A percentile compares a stretch with the other conserved stretches of the same genome.
These are phyloP conservation scores for Plectropomus leopardus DNA, from an alignment of 2,113 vertebrate genomes.

Conservation along the genomic window DNA sequence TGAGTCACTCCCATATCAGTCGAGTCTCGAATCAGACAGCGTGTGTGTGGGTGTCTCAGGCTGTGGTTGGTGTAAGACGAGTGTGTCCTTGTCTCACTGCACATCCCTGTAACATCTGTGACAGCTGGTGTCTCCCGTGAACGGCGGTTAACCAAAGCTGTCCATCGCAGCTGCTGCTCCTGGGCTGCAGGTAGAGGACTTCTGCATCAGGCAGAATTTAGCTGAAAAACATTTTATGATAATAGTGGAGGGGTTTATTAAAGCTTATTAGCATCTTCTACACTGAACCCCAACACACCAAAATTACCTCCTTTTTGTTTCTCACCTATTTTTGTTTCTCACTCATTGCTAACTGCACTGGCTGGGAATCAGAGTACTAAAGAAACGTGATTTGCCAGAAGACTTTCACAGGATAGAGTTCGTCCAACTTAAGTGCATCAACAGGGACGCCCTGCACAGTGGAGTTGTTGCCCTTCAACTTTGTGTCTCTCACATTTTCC, in stretches of 20 bases:
- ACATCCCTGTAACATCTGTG: too few relatives aligned
- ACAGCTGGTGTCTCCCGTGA: too few relatives aligned
- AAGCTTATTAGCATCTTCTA: not conserved
- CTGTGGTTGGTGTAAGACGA: too few relatives aligned
- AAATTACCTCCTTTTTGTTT: not conserved
- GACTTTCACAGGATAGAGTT: constrained; percentile 26
- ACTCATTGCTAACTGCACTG: not conserved
- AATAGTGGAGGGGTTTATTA: not conserved
- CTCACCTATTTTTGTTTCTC: not conserved
- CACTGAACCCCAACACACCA: not conserved
- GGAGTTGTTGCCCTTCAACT: constrained; percentile 49
- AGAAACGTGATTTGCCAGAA: not conserved
- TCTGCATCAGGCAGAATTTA: too few relatives aligned
- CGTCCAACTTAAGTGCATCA: constrained; percentile 25
- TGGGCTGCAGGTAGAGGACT: too few relatives aligned
- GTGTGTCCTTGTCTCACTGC: too few relatives aligned
- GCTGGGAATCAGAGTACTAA: not conserved
- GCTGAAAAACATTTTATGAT: too few relatives aligned
- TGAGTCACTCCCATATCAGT: too few relatives aligned
- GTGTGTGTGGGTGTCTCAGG: too few relatives aligned
- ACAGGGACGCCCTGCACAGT: constrained; percentile 31
- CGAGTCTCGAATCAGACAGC: too few relatives aligned
- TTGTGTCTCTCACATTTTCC: constrained; percentile 36
- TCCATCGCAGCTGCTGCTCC: too few relatives aligned
- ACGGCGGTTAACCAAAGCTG: too few relatives aligned